Conservation (phyloP, 2,113 vertebrate species). For the Xiphophorus hellerii region DNA sequence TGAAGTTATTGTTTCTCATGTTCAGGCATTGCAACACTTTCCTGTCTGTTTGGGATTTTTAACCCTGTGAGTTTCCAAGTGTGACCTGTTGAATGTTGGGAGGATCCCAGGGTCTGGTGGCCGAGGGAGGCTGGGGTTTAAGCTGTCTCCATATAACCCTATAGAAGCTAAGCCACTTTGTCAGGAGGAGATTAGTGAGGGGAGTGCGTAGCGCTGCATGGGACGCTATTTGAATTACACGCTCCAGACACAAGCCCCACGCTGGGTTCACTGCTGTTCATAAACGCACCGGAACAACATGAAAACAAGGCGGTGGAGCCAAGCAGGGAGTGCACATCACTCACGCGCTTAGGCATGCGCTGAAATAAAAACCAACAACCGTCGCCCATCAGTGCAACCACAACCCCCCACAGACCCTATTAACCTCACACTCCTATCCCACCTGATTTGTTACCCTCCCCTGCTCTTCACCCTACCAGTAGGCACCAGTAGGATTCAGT, state of each 20-base stretch:
- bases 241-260: slow-evolving; percentile 63
- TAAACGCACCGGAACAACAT: slow-evolving; percentile 8
- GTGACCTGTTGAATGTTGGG: slow-evolving; percentile 45
- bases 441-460: slow-evolving; percentile 15
- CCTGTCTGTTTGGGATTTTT: too few relatives aligned
- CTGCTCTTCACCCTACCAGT: slow-evolving; percentile 11
- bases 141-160: slow-evolving; percentile 81
- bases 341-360: not conserved
- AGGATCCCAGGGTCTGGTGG: slow-evolving; percentile 22
- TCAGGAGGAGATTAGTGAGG: slow-evolving; percentile 82
- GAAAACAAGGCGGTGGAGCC: slow-evolving; percentile 13
- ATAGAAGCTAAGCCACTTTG: slow-evolving; percentile 82
- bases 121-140: slow-evolving; percentile 41
- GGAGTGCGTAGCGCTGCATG: slow-evolving; percentile 74
- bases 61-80: not conserved
- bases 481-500: slow-evolving; percentile 44
- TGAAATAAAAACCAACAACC: slow-evolving; percentile 7
- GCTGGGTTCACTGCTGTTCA: slow-evolving; percentile 56
- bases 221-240: slow-evolving; percentile 76
- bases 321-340: slow-evolving; percentile 15
- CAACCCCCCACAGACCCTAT: slow-evolving; percentile 29
- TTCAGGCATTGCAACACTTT: too few relatives aligned
- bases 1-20: too few relatives aligned
- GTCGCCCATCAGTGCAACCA: slow-evolving; percentile 20
- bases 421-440: slow-evolving; percentile 22